Evolutionary conservation across 2,113 vertebrate genomes (phyloP).

Genomic region (Tetrao urogallus): DNA sequence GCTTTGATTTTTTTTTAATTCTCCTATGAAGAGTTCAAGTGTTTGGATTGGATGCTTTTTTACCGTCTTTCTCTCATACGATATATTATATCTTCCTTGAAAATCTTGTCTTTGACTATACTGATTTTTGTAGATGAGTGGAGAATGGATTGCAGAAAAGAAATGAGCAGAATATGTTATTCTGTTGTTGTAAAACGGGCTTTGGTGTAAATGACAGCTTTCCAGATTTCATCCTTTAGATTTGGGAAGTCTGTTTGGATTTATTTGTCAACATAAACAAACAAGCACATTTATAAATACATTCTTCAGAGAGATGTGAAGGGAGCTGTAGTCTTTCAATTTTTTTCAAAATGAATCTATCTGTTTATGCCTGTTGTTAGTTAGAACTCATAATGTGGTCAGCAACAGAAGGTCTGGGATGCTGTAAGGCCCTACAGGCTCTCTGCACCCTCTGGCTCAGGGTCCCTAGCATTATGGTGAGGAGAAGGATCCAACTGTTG

Average conservation of each 20-base stretch:
- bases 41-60: not conserved
- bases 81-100: not conserved
- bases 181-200: not conserved
- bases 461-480: not conserved
- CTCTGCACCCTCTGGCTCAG: not conserved
- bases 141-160: not conserved
- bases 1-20: not conserved
- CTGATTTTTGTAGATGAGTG: not conserved
- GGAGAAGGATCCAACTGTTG: conserved; percentile 3
- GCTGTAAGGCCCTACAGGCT: not conserved
- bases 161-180: not conserved
- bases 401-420: not conserved
- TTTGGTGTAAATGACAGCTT: not conserved
- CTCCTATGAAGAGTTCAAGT: not conserved
- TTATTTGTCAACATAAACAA: conserved; percentile 23
- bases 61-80: not conserved
- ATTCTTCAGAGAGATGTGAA: not conserved
- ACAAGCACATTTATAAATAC: not conserved
- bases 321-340: not conserved
- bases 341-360: conserved; percentile 4
- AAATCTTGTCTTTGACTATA: not conserved
- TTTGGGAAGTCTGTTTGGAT: conserved; percentile 9
- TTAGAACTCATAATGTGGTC: not conserved
- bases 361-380: not conserved
- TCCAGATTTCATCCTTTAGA: conserved; percentile 7